phyloP scores from a whole-genome alignment of 2,888 invertebrate genomes.

The Acanthococcus lagerstroemiae region DNA sequence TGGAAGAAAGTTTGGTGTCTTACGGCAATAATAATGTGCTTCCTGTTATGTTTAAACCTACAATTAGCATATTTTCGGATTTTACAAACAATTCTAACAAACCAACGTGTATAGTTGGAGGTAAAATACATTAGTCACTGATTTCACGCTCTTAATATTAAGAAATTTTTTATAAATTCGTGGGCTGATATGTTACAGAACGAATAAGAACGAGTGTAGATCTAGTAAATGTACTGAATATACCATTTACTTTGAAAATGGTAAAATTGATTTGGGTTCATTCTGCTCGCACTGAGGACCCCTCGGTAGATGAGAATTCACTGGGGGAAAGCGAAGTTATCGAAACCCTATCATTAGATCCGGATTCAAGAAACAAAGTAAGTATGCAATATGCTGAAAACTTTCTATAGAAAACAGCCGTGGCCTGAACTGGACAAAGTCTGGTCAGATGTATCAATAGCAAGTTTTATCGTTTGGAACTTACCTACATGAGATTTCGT shows the following conservation, averaged over 20 bases:
- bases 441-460: too few species aligned
- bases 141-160: neutral
- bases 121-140: neutral
- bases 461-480: too few species aligned
- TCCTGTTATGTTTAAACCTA: conserved; percentile 69
- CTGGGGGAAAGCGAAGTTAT: conserved; percentile 42
- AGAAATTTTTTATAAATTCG: neutral
- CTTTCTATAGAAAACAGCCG: too few species aligned
- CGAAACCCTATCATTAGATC: conserved; percentile 47
- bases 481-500: too few species aligned
- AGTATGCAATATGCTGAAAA: too few species aligned
- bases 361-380: conserved; percentile 49
- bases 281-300: conserved; percentile 41
- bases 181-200: conserved; percentile 13
- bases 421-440: too few species aligned
- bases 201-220: conserved; percentile 39
- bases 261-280: conserved; percentile 63
- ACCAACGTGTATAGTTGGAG: conserved; percentile 58
- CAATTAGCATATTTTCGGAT: conserved; percentile 60
- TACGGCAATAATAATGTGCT: conserved; percentile 54
- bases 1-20: conserved; percentile 67
- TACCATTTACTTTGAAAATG: conserved; percentile 58
- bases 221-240: conserved; percentile 64
- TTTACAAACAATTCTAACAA: conserved; percentile 53
- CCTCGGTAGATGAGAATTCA: conserved; percentile 41